A percentile compares a stretch with the other conserved stretches of the same genome.
These are phyloP conservation scores for Acrobasis repandana DNA, from an alignment of 2,888 invertebrate genomes.

Conservation along the genomic window DNA sequence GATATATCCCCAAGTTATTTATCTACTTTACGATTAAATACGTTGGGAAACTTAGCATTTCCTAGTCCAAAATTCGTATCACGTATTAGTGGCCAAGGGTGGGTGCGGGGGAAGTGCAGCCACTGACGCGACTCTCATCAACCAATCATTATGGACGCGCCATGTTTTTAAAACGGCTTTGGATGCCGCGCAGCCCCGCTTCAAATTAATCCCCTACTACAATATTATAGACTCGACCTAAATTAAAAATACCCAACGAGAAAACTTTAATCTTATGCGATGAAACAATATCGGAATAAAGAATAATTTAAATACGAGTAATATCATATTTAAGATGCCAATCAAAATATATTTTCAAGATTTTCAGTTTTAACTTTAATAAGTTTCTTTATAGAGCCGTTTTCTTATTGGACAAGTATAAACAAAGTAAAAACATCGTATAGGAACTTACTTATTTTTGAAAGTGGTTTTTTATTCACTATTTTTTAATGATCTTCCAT, in stretches of 20 bases:
- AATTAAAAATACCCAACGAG: constrained; percentile 10
- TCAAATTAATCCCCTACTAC: constrained; percentile 74
- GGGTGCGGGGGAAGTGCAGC: constrained; percentile 46
- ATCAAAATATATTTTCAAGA: background rate
- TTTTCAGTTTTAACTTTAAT: background rate
- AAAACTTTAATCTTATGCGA: constrained; percentile 1
- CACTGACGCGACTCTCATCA: constrained; percentile 68
- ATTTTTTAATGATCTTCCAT: too few species aligned
- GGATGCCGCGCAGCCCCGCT: constrained; percentile 65
- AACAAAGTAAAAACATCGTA: too few species aligned
- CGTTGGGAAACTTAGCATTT: constrained; percentile 22
- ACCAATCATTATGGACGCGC: constrained; percentile 77
- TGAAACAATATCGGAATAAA: constrained; percentile 11
- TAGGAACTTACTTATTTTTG: too few species aligned
- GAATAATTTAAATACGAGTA: background rate
- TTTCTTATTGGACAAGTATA: background rate
- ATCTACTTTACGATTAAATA: constrained; percentile 6
- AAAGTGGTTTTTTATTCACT: too few species aligned
- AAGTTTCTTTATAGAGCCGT: background rate
- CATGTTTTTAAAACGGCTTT: constrained; percentile 79
- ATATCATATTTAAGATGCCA: background rate
- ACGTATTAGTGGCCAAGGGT: constrained; percentile 39
- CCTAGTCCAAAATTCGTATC: constrained; percentile 37
- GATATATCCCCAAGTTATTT: background rate
- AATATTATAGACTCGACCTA: constrained; percentile 45